phyloP scores from a whole-genome alignment of 2,113 vertebrate genomes.

The Pavo muticus region DNA sequence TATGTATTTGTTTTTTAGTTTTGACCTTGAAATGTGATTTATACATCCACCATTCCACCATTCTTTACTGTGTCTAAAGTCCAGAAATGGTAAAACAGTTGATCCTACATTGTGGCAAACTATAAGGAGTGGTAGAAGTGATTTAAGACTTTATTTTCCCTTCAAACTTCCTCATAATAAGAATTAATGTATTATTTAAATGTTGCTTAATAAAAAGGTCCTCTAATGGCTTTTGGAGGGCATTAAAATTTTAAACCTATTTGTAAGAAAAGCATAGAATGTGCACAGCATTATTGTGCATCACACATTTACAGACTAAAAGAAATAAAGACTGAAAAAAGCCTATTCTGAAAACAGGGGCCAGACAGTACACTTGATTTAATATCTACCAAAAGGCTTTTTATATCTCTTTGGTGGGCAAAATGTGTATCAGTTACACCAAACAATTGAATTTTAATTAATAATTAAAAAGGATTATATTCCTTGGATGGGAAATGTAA shows the following conservation, averaged over 20 bases:
- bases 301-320: not conserved
- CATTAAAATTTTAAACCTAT: conserved; percentile 42
- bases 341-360: not conserved
- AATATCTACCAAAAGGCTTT: not conserved
- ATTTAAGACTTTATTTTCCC: not conserved
- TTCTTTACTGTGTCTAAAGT: not conserved
- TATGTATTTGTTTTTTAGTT: not conserved
- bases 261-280: not conserved
- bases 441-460: conserved; percentile 28
- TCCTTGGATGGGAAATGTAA: conserved; percentile 1
- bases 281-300: not conserved
- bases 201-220: not conserved
- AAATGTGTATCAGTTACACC: not conserved
- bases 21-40: not conserved
- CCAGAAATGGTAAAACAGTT: not conserved
- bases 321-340: not conserved
- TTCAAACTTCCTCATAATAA: conserved; percentile 5
- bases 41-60: not conserved
- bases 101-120: not conserved
- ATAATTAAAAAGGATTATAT: conserved; percentile 16
- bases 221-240: not conserved
- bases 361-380: not conserved
- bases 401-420: not conserved
- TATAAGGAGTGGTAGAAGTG: not conserved
- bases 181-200: conserved; percentile 35